Evolutionary conservation across 2,113 vertebrate species (phyloP).

Genomic region (Elephantulus edwardii): DNA sequence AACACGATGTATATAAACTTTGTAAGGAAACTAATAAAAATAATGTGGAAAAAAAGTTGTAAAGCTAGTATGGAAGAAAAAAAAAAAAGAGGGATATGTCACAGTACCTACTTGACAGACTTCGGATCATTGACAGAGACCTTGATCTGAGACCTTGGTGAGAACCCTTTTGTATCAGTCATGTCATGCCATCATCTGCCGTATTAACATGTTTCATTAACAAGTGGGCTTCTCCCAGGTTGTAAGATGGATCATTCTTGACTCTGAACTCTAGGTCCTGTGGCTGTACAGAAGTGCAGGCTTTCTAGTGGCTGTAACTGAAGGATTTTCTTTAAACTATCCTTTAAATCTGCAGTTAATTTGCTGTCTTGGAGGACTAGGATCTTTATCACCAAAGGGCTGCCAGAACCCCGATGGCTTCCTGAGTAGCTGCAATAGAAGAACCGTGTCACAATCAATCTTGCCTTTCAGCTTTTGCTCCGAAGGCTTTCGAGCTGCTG

Average conservation of each 20-base stretch:
- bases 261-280: not conserved
- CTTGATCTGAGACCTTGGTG: constrained; percentile 45
- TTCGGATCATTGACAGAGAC: constrained; percentile 54
- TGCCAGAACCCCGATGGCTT: constrained; percentile 61
- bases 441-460: constrained; percentile 61
- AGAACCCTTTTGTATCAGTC: not conserved
- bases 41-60: too few relatives aligned
- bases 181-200: constrained; percentile 15
- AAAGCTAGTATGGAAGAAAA: constrained; percentile 49
- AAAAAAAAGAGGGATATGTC: too few relatives aligned
- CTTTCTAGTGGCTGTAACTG: constrained; percentile 30
- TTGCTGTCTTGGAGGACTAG: constrained; percentile 28
- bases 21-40: too few relatives aligned
- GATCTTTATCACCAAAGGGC: constrained; percentile 61
- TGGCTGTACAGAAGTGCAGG: not conserved
- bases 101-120: constrained; percentile 57
- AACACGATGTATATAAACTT: too few relatives aligned
- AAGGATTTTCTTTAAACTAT: constrained; percentile 46
- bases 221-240: constrained; percentile 26
- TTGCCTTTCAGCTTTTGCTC: constrained; percentile 50
- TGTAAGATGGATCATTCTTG: constrained; percentile 5
- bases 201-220: constrained; percentile 2
- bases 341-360: constrained; percentile 51
- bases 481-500: constrained; percentile 46
- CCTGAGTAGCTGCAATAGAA: constrained; percentile 68